Base-by-base conservation (phyloP, 1,140 invertebrate genomes). In the Megathymus violae region DNA sequence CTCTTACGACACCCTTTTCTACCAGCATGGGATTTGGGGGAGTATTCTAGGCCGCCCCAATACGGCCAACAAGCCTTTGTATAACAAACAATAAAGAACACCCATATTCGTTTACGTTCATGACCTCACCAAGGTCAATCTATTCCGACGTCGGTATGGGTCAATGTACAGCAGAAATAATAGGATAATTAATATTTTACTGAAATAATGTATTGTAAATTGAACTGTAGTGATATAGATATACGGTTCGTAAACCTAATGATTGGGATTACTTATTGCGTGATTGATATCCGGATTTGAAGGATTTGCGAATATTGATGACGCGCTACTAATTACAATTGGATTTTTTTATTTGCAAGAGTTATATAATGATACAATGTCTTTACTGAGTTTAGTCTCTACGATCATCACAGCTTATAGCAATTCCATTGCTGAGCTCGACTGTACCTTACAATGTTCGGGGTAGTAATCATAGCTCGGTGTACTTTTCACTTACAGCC, bases 181-280 rank as follows among this genome's bases (percentile, higher is more conserved):
- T 80, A 43, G 67, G 60, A 59, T 75, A 75, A 78, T 80, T 80
- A 76, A 70, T 68, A 67, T 70, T 54, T 50, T 62, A 71, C 31
- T 58, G 41, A 13, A 40, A 19, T 14, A 13, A 54, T 50, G 16
- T 48, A 43, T 13, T 43, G 16, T 52, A 61, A 68, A 64, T 47
- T 68, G 48, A 64, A 60, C 66, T 25, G 27, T 14, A 15, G 5
- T 54, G 36, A 4, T 15, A 38, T 38, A 19, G 11, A 4, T 9
- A 2, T 9, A 25, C 9, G n/a, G 27, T 22, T 56, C 36, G 51
- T 62, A 43, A 13, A 65, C 19, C 64, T 71, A 54, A 67, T 72
- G 50, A 62, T 63, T 69, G 67, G 61, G 50, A 46, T 52, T 38
- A 36, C 48, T 15, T 38, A 31, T 38, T 51, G 19, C 10, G 48